Conservation (phyloP, 2,113 vertebrate species). For the Lates calcarifer region DNA sequence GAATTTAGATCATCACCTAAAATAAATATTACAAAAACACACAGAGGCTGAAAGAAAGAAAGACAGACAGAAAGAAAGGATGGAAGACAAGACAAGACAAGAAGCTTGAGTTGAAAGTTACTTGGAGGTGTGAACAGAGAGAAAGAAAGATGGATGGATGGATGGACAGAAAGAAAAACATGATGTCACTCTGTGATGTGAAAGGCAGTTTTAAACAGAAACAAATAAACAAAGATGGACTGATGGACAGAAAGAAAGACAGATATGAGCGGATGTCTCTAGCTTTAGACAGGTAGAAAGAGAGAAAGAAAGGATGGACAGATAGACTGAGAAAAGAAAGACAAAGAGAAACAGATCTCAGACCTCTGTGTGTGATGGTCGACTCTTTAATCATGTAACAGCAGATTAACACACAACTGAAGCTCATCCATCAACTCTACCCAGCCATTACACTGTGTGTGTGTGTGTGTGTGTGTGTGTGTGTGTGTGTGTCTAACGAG, state of each 20-base stretch:
- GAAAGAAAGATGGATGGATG: not conserved
- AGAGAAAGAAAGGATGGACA: not conserved
- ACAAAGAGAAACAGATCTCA: not conserved
- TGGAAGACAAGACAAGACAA: too few species aligned
- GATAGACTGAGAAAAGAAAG: not conserved
- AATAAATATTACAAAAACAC: not conserved
- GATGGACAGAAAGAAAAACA: not conserved
- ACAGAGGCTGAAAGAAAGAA: not conserved
- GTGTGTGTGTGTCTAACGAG: conserved; percentile 26
- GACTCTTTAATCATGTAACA: conserved; percentile 58
- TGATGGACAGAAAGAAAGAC: not conserved
- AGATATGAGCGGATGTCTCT: too few species aligned
- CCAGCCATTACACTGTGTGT: conserved; percentile 42
- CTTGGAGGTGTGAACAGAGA: not conserved
- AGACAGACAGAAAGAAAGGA: not conserved
- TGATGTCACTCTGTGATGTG: too few species aligned
- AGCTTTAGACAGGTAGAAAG: not conserved
- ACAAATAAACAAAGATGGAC: not conserved
- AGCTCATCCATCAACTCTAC: conserved; percentile 67
- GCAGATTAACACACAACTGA: conserved; percentile 57
- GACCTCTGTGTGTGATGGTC: conserved; percentile 7
- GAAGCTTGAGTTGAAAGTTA: too few species aligned
- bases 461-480: conserved; percentile 8
- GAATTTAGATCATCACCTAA: not conserved
- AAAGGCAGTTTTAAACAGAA: too few species aligned